A percentile compares a stretch with the other conserved stretches of the same genome.
These are phyloP conservation scores for Oeneis ivallda DNA, from an alignment of 2,888 invertebrate genomes.

Conservation along the genomic window DNA sequence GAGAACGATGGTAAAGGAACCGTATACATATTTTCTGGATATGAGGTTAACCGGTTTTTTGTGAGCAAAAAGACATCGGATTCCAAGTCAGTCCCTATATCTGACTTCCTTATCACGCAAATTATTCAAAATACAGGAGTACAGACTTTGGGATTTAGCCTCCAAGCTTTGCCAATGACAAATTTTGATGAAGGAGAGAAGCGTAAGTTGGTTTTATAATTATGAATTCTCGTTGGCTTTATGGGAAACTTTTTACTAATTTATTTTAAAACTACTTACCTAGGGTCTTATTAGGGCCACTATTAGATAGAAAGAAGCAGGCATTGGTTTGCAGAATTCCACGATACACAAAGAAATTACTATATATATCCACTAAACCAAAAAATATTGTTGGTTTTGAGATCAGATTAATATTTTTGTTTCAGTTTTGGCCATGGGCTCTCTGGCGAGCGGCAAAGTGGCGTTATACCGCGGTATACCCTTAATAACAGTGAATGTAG, in stretches of 20 bases:
- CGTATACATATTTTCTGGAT: conserved; percentile 61
- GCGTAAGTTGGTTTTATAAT: conserved; percentile 47
- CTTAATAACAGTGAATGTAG: conserved; percentile 45
- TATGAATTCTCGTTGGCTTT: too few species aligned
- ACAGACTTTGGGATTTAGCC: conserved; percentile 55
- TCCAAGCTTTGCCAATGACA: conserved; percentile 49
- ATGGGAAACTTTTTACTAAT: too few species aligned
- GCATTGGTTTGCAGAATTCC: too few species aligned
- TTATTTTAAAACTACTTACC: too few species aligned
- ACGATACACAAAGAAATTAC: too few species aligned
- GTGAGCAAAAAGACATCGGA: too few species aligned
- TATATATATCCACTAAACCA: too few species aligned
- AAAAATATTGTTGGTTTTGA: background rate
- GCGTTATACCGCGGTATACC: conserved; percentile 54
- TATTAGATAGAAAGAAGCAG: too few species aligned
- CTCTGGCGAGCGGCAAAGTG: conserved; percentile 50
- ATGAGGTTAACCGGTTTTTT: conserved; percentile 44
- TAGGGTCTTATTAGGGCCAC: too few species aligned
- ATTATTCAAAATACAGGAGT: conserved; percentile 43
- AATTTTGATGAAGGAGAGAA: conserved; percentile 55
- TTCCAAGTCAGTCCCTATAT: conserved; percentile 35
- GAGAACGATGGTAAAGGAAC: conserved; percentile 53
- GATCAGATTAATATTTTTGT: conserved; percentile 20
- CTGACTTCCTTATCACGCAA: conserved; percentile 50
- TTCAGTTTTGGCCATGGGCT: conserved; percentile 60